Conservation (phyloP, 2,797 vertebrate genomes). For the Xyrichtys novacula region DNA sequence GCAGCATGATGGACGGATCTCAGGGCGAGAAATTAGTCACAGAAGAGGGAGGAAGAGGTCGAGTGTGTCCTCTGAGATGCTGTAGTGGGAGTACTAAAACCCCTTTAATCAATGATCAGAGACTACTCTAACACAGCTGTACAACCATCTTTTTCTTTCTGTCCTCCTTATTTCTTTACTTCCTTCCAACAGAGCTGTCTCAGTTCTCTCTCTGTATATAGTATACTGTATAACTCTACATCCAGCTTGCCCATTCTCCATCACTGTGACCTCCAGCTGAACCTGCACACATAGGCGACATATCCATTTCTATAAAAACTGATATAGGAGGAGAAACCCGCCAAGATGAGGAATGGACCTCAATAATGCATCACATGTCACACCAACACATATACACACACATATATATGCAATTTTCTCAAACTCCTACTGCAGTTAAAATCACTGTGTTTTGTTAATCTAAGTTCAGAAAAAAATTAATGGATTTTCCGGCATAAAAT, state of each 20-base stretch:
- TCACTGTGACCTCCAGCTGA: slow-evolving; percentile 60
- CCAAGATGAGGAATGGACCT: too few species aligned
- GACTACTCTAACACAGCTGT: slow-evolving; percentile 50
- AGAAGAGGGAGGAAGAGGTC: slow-evolving; percentile 19
- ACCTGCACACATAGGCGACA: slow-evolving; percentile 53
- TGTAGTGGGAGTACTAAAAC: slow-evolving; percentile 75
- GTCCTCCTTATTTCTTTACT: slow-evolving; percentile 13
- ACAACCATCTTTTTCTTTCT: slow-evolving; percentile 35
- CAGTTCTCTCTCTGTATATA: slow-evolving; percentile 57
- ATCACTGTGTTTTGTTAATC: too few species aligned
- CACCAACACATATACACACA: too few species aligned
- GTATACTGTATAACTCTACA: slow-evolving; percentile 53
- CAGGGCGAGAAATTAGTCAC: slow-evolving; percentile 1
- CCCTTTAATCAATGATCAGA: slow-evolving; percentile 84
- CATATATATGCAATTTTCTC: too few species aligned
- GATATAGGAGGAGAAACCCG: too few species aligned
- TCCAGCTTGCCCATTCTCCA: slow-evolving; percentile 38
- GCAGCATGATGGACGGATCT: slow-evolving; percentile 44
- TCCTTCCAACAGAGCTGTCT: slow-evolving; percentile 35
- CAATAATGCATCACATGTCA: too few species aligned
- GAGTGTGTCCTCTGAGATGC: slow-evolving; percentile 62
- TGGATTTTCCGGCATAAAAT: too few species aligned
- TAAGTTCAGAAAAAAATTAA: too few species aligned
- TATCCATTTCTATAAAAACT: too few species aligned
- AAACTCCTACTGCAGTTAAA: too few species aligned